Conservation (phyloP, 1,140 invertebrate genomes). For the Anagrus nilaparvatae region DNA sequence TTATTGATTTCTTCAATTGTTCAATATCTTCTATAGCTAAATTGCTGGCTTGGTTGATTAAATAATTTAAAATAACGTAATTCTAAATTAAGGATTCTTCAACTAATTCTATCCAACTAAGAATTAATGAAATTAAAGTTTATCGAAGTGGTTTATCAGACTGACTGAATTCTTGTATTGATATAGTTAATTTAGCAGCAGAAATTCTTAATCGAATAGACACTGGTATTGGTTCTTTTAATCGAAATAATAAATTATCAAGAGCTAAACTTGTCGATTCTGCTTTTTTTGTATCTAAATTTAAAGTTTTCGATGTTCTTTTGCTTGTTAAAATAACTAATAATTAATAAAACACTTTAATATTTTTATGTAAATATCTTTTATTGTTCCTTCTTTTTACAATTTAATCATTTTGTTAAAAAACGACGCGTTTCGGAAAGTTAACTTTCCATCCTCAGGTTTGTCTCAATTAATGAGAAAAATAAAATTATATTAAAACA, state of each 20-base stretch:
- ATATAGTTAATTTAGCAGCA: constrained; percentile 26
- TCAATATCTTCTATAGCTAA: constrained; percentile 30
- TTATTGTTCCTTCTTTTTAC: no score
- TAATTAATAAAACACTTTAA: no score
- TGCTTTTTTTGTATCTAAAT: constrained; percentile 23
- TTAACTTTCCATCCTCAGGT: no score
- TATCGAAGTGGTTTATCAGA: constrained; percentile 30
- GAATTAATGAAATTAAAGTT: constrained; percentile 30
- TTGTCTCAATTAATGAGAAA: no score
- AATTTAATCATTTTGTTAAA: no score
- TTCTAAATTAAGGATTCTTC: constrained; percentile 27
- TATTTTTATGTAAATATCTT: no score
- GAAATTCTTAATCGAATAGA: constrained; percentile 15
- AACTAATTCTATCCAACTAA: constrained; percentile 34
- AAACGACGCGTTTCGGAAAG: no score
- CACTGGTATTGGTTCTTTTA: constrained; percentile 23
- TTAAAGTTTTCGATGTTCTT: constrained; percentile 26
- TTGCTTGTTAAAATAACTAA: constrained; percentile 37
- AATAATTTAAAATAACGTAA: constrained; percentile 27
- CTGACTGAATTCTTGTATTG: constrained; percentile 33
- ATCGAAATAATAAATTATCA: constrained; percentile 26
- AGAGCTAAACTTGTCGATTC: constrained; percentile 29
- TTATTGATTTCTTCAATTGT: constrained; percentile 20
- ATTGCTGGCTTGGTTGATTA: constrained; percentile 30
- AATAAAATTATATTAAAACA: no score